phyloP scores from a whole-genome alignment of 2,113 vertebrate genomes.

The Microcebus tavaratra region DNA sequence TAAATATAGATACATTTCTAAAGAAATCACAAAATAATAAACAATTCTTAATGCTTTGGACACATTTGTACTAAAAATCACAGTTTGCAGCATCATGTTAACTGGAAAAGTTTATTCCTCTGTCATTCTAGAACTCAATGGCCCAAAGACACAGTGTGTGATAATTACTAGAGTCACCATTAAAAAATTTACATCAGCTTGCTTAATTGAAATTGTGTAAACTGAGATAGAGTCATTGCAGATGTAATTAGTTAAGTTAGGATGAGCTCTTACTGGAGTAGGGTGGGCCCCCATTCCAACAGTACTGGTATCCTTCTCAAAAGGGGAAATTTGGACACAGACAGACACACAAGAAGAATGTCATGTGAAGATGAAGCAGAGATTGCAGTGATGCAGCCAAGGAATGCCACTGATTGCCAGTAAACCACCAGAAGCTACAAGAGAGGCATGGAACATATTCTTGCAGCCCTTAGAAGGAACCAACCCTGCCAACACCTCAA shows the following conservation, averaged over 20 bases:
- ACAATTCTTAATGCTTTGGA: neutral
- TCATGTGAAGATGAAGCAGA: neutral
- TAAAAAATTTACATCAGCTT: neutral
- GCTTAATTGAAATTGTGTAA: neutral
- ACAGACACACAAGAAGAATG: neutral
- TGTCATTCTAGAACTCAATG: neutral
- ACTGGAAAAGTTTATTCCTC: neutral
- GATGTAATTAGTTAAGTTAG: slow-evolving; percentile 13
- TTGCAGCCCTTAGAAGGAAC: neutral
- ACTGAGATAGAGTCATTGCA: neutral
- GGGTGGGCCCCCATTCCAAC: neutral
- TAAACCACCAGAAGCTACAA: neutral
- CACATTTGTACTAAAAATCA: neutral
- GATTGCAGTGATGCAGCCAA: neutral
- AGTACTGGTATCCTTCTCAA: neutral
- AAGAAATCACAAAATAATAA: neutral
- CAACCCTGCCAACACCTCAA: neutral
- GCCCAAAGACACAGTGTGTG: neutral
- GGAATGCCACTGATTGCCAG: neutral
- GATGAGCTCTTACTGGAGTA: neutral
- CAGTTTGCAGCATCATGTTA: neutral
- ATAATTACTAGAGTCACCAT: neutral
- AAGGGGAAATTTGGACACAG: neutral
- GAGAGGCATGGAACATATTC: neutral
- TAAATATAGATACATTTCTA: neutral